phyloP scores from a whole-genome alignment of 2,888 invertebrate species.

The Aspidapion aeneum region DNA sequence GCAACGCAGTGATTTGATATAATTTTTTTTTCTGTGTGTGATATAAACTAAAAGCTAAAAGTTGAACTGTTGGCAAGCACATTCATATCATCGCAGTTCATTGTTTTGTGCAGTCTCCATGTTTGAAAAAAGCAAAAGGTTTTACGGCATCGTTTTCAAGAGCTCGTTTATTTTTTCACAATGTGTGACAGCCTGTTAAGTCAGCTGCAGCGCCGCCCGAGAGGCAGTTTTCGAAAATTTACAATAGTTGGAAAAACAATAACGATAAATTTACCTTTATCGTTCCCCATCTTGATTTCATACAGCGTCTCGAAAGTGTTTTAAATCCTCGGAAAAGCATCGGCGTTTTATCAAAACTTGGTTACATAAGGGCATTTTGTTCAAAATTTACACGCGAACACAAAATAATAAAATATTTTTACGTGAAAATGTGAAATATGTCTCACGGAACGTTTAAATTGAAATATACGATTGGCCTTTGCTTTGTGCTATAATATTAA shows the following conservation, averaged over 20 bases:
- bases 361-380: conserved; percentile 37
- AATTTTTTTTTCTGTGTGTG: too few species aligned
- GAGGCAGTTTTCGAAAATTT: conserved; percentile 14
- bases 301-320: conserved; percentile 36
- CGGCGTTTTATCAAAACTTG: conserved; percentile 39
- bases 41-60: too few species aligned
- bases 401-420: conserved; percentile 41
- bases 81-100: too few species aligned
- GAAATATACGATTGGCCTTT: conserved; percentile 31
- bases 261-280: conserved; percentile 38
- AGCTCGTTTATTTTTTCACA: not conserved
- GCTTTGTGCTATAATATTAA: conserved; percentile 29
- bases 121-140: too few species aligned
- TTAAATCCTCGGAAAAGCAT: conserved; percentile 36
- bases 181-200: not conserved
- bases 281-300: conserved; percentile 33
- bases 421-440: conserved; percentile 37
- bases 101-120: too few species aligned
- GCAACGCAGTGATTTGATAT: too few species aligned
- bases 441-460: conserved; percentile 32
- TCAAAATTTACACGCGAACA: conserved; percentile 35
- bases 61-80: too few species aligned
- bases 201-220: not conserved
- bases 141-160: not conserved
- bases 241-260: conserved; percentile 24